phyloP scores from a whole-genome alignment of 2,113 vertebrate genomes.

The Leptodactylus fuscus region DNA sequence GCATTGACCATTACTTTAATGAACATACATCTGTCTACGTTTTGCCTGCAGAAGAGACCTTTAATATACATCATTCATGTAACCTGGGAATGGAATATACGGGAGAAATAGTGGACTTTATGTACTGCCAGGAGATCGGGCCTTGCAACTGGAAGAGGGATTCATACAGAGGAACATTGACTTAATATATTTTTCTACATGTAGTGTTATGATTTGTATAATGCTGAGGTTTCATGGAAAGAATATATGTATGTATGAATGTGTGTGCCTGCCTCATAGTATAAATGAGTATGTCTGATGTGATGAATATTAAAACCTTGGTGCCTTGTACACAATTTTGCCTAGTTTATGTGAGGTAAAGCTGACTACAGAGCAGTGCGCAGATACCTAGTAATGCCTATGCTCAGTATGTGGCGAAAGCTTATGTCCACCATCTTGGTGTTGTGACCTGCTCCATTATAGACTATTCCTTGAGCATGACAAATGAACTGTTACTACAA shows the following conservation, averaged over 20 bases:
- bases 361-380: too few species aligned
- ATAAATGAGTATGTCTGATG: background rate
- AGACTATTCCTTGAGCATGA: background rate
- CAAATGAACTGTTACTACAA: background rate
- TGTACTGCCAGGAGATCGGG: background rate
- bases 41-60: background rate
- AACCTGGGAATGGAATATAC: background rate
- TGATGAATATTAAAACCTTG: slow-evolving; percentile 10
- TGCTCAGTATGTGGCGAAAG: background rate
- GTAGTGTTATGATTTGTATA: background rate
- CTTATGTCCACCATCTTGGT: background rate
- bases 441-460: background rate
- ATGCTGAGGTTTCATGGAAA: background rate
- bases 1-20: too few species aligned
- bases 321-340: background rate
- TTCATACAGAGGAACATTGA: background rate
- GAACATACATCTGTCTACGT: too few species aligned
- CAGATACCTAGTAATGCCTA: background rate
- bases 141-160: background rate
- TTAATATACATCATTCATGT: background rate
- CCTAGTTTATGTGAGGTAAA: too few species aligned
- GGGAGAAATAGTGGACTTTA: background rate
- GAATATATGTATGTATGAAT: background rate
- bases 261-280: background rate
- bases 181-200: background rate